Evolutionary conservation across 2,888 invertebrate species (phyloP), one percentile per base, ranked within the genome.

Genomic region (Danaus chrysippus): DNA sequence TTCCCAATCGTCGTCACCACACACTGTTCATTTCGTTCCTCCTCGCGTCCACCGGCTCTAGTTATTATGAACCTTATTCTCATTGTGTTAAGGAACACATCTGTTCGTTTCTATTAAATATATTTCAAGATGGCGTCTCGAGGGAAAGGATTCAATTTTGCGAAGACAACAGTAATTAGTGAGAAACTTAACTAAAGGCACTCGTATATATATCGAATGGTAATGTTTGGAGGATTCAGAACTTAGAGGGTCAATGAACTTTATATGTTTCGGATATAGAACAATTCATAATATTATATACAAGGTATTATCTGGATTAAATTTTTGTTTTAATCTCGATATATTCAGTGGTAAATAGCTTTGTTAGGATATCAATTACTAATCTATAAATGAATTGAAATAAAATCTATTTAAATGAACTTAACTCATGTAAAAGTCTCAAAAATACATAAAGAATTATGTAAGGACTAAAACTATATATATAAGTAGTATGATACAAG

Each of bases 101-200:
- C 17, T 49, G 49, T 49, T 3, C 17, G 49, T 49, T 3, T 17
- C 17, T 10, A 10, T n/a, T 10, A 17, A 43, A 55, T 59, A 49
- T 59, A 58, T 62, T 49, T 53, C 62, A 58, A 42, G 13, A 34
- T 58, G 52, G 58, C 55, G 52, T 58, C 62, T 59, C 62, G 23
- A 53, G 62, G 62, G 62, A 62, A 58, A 58, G 62, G 58, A 62
- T 62, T 59, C 58, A 62, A 62, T 62, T 62, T 58, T 55, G 55
- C 58, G 55, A 59, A 62, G 55, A 55, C 58, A 62, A 59, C 49
- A 58, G 58, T 58, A 62, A 62, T 62, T 62, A 62, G 58, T 42
- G 53, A 23, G 10, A 43, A 59, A 54, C 11, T 44, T 34, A 15
- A 41, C 11, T n/a, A 5, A 6, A 13, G 34, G 10, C 11, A 44